These are phyloP conservation scores for Tetranychus urticae DNA, from an alignment of 1,140 invertebrate species.

Conservation along the genomic window DNA sequence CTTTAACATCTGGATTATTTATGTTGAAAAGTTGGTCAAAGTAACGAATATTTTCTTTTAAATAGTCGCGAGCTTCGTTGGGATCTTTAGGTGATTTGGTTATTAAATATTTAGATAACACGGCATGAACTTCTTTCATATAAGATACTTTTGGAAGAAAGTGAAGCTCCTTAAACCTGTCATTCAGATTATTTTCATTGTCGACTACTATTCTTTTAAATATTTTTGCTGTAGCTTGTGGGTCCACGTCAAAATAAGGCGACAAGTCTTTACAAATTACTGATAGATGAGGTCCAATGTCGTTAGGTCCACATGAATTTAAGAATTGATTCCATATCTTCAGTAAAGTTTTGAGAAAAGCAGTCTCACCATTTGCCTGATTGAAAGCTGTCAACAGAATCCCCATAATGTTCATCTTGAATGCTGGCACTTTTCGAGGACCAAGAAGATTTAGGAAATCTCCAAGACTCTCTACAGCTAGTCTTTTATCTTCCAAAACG, in stretches of 20 bases:
- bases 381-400: background rate
- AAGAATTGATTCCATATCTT: background rate
- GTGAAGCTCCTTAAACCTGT: background rate
- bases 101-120: background rate
- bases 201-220: background rate
- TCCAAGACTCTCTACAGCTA: too few species aligned
- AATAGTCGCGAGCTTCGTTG: background rate
- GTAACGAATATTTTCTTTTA: background rate
- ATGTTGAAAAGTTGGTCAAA: background rate
- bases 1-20: background rate
- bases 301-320: background rate
- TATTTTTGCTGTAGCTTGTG: background rate
- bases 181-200: background rate
- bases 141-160: background rate
- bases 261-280: background rate
- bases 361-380: background rate
- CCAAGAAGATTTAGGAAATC: too few species aligned
- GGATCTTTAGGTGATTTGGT: background rate
- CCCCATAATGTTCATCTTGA: background rate
- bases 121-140: background rate
- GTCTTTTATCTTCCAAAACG: too few species aligned
- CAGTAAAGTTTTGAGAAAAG: background rate
- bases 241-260: background rate
- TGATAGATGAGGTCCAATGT: background rate
- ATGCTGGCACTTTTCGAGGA: background rate